Base-by-base conservation (phyloP, 2,113 vertebrate genomes). In the Anthoscopus minutus region DNA sequence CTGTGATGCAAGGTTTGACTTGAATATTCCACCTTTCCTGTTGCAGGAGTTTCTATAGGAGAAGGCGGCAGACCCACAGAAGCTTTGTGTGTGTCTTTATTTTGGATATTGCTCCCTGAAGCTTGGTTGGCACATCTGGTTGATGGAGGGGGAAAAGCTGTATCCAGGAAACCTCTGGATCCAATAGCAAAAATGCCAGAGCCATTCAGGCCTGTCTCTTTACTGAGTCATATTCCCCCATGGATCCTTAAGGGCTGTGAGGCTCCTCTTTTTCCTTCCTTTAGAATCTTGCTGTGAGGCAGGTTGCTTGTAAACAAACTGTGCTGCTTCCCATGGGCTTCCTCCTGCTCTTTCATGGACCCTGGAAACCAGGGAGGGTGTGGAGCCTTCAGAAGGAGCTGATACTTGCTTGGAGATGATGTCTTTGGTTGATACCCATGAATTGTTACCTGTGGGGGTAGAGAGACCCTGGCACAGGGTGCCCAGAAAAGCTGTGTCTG, bases 391-490 rank as follows among this genome's bases (percentile, higher is more conserved):
- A 28, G 7, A 13, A 20, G 48, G 14, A 22, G 31, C 23, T 57
- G 31, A 3, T 66, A 4, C 31, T 51, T 48, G 24, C 53, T 67
- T 30, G 37, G 64, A 72, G n/a, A 11, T 48, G 8, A 10, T 47
- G 27, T 17, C 25, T 54, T 22, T 84, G 47, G 37, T n/a, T 84
- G n/a, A 37, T 19, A 30, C 6, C 20, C 7, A 0, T 18, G 17
- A 31, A 5, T 21, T 73, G 1, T 9, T 81, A 23, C 27, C 60
- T 38, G 38, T 0, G 7, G 44, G 44, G 37, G 22, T 11, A 27
- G 21, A 0, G 0, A 64, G 30, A 11, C 14, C 35, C 28, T 70
- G 65, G 73, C 33, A n/a, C 56, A n/a, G 54, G 22, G 40, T 70
- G 7, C 24, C n/a, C 48, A 42, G 50, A 42, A 57, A 0, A 50